A percentile compares a stretch with the other conserved stretches of the same genome.
phyloP scores from a whole-genome alignment of 2,888 invertebrate species.

The Actias luna region DNA sequence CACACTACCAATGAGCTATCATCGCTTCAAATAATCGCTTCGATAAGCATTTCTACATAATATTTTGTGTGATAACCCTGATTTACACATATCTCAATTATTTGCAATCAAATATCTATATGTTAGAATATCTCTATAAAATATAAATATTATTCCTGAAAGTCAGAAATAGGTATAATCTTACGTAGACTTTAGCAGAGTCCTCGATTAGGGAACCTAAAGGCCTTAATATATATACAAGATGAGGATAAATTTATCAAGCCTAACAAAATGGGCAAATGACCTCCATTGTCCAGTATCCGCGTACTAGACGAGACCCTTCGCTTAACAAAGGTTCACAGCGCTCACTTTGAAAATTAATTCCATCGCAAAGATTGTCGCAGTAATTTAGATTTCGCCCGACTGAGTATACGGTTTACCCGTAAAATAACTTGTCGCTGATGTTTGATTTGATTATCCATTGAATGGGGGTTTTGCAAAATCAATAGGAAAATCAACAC shows the following conservation, averaged over 20 bases:
- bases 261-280: neutral
- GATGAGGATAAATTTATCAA: slow-evolving; percentile 6
- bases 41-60: too few species aligned
- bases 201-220: neutral
- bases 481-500: neutral
- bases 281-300: slow-evolving; percentile 5
- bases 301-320: neutral
- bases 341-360: neutral
- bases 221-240: neutral
- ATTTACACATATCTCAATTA: too few species aligned
- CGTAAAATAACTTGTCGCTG: neutral
- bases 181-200: neutral
- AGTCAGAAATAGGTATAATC: neutral
- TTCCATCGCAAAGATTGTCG: neutral
- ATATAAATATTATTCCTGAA: too few species aligned
- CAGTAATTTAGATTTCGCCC: neutral
- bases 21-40: too few species aligned
- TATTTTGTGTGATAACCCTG: too few species aligned
- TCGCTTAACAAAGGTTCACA: neutral
- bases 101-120: too few species aligned
- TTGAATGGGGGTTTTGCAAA: neutral
- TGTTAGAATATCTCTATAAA: too few species aligned
- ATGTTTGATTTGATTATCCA: neutral
- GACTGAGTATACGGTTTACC: neutral
- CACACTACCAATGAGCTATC: too few species aligned